These are phyloP conservation scores for Sylvilagus floridanus DNA, from an alignment of 2,797 vertebrate genomes.

Conservation along the genomic window DNA sequence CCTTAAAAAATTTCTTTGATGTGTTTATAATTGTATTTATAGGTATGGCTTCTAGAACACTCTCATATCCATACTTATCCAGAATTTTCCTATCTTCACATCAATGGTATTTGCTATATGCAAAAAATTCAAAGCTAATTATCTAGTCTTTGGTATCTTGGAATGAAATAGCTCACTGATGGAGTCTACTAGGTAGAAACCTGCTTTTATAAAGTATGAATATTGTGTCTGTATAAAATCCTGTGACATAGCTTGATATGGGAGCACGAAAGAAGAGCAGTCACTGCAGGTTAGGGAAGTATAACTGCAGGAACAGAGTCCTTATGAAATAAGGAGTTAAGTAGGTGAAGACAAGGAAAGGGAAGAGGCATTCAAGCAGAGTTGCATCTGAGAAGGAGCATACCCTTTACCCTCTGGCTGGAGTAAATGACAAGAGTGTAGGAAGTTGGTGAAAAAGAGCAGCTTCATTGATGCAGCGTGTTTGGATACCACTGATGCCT, in stretches of 20 bases:
- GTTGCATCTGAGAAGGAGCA: not conserved
- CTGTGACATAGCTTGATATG: not conserved
- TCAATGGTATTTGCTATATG: not conserved
- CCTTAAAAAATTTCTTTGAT: not conserved
- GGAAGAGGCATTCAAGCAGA: not conserved
- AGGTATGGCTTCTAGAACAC: not conserved
- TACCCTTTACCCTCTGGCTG: not conserved
- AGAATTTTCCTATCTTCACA: conserved; percentile 26
- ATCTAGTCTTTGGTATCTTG: not conserved
- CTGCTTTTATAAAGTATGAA: too few relatives aligned
- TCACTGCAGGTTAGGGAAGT: not conserved
- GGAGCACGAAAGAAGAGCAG: not conserved
- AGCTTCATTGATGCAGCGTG: not conserved
- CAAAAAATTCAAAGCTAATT: conserved; percentile 27
- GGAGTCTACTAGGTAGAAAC: not conserved
- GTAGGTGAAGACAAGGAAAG: not conserved
- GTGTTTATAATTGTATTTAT: conserved; percentile 35
- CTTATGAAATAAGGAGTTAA: not conserved
- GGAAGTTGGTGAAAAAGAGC: not conserved
- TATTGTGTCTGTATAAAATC: too few relatives aligned
- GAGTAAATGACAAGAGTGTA: not conserved
- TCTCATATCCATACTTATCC: not conserved
- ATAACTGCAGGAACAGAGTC: not conserved
- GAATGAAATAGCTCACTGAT: not conserved
- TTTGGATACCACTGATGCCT: not conserved